Evolutionary conservation across 2,113 vertebrate species (phyloP), one percentile per base, ranked within the genome.

Genomic region (Scortum barcoo): DNA sequence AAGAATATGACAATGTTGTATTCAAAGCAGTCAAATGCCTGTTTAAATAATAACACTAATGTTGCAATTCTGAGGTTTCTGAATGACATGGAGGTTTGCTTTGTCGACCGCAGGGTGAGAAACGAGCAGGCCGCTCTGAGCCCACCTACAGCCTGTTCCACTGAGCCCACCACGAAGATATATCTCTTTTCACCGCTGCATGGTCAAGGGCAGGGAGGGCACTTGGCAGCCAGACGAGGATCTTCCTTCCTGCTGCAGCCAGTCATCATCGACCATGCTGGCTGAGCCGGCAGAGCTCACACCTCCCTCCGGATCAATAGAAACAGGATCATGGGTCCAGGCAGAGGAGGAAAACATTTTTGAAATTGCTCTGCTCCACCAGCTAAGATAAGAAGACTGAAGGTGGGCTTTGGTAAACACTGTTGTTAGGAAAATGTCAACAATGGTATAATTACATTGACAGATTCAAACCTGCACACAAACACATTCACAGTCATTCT

Each of bases 141-240:
- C 24, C 74, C 53, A 1, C 70, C 82, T 42, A n/a, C 67, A 69
- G 72, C 53, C 54, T 40, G 2, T 76, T 58, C 57, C 84, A 61
- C 69, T 46, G 56, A 80, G 79, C 67, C 69, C 5, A 54, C 81
- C 63, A 68, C 1, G 0, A 53, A 89, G 79, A 91, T 54, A 66
- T 72, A 78, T 78, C 66, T 77, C 66, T 62, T 63, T 57, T 26
- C 53, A 86, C 26, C 40, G 5, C 46, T 38, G 86, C 83, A 83
- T 86, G 81, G 81, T 91, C 90, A 89, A 92, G 89, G 84, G 78
- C 78, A 85, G 28, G 57, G 44, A n/a, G 66, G 70, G 57, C 61
- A 67, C 60, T 72, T 77, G 61, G 63, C 88, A 80, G 85, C 56
- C 76, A 77, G 81, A 74, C 28, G 60, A 53, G 26, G 58, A 75